phyloP scores from a whole-genome alignment of 2,113 vertebrate genomes.

The Acrocephalus kingi region DNA sequence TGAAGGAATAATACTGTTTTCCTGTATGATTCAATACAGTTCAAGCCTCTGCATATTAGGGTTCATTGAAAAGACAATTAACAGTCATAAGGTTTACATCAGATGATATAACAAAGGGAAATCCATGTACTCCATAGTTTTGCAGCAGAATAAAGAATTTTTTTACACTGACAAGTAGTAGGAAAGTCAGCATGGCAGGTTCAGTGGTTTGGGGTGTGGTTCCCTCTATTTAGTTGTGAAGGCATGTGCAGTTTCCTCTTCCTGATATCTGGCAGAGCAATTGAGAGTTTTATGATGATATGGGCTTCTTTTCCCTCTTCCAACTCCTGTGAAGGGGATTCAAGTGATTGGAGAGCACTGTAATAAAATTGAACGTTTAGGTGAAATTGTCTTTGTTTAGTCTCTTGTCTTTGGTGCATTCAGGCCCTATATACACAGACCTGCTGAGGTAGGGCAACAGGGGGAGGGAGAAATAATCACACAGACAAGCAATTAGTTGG shows the following conservation, averaged over 20 bases:
- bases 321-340: not conserved
- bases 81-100: not conserved
- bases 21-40: not conserved
- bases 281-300: not conserved
- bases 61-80: not conserved
- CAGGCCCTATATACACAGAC: fast-evolving
- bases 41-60: not conserved
- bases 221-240: not conserved
- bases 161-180: not conserved
- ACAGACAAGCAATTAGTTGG: not conserved
- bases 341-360: not conserved
- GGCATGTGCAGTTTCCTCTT: not conserved
- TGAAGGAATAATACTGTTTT: not conserved
- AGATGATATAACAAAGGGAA: not conserved
- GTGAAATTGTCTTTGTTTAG: not conserved
- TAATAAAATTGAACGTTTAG: not conserved
- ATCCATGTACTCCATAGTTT: not conserved
- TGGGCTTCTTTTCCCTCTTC: not conserved
- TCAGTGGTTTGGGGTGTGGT: not conserved
- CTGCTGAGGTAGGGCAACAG: not conserved
- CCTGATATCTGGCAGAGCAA: not conserved
- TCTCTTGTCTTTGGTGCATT: not conserved
- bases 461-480: not conserved
- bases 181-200: not conserved
- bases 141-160: not conserved